Evolutionary conservation across 1,140 invertebrate genomes (phyloP), one percentile per base, ranked within the genome.

Genomic region (Myzus persicae): DNA sequence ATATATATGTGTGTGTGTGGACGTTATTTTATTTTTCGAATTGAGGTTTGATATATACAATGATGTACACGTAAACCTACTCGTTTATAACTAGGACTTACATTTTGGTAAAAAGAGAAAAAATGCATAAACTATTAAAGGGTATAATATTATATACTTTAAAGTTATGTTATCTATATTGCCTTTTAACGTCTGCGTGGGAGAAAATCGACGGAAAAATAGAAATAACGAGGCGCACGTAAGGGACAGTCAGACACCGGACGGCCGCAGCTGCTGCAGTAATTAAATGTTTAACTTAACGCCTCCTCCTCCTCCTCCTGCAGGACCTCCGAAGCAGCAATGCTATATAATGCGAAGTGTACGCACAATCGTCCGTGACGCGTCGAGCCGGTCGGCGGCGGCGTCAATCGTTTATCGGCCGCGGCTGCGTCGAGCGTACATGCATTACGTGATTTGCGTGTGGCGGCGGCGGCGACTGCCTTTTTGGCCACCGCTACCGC

Each of bases 321-420:
- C 59, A 18, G 59, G 87, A 22, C 8, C 36, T 22, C 48, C 48
- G 48, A 2, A 24, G 48, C 20, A 51, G 48, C 20, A 51, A 20
- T 51, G 48, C 20, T 51, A 22, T 22, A 88, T n/a, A n/a, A n/a
- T n/a, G n/a, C 40, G 24, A 20, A 24, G 26, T n/a, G n/a, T 22
- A 40, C 81, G 18, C n/a, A 89, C 88, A 38, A 54, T 54, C 88
- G 88, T 26, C 88, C 88, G 88, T 89, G 48, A 89, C 88, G n/a
- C n/a, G n/a, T n/a, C 44, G n/a, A 26, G 44, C 18, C 31, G 40
- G 36, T 5, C 84, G n/a, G 20, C 46, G 44, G 87, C 46, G 87
- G 46, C 36, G 87, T 89, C 87, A 51, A 89, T 89, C 87, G 87
- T 89, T 89, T 89, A 89, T 38, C 84, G 84, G 84, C 42, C 40